Evolutionary conservation across 2,113 vertebrate genomes (phyloP).

Genomic region (Aldabrachelys gigantea): DNA sequence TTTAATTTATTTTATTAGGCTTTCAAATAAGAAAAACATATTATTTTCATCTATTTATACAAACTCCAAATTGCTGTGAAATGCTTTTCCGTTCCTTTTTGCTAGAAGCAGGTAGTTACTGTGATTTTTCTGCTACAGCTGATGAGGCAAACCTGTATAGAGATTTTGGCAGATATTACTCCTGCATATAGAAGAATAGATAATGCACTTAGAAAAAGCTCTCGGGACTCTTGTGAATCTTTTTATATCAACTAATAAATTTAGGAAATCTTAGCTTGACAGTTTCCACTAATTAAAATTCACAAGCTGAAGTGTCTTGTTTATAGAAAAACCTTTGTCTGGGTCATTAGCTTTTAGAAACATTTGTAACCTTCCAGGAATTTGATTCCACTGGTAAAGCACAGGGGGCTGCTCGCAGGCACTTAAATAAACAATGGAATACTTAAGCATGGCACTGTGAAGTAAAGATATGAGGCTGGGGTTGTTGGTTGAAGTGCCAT

Average conservation of each 20-base stretch:
- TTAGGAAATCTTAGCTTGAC: constrained; percentile 49
- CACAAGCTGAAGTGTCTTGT: constrained; percentile 57
- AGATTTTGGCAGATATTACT: not conserved
- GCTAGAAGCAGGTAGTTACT: not conserved
- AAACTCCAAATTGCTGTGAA: not conserved
- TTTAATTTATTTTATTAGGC: not conserved
- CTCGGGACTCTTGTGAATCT: not conserved
- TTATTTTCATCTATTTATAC: not conserved
- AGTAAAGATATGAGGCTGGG: constrained; percentile 14
- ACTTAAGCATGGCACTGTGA: constrained; percentile 12
- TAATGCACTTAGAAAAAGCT: constrained; percentile 40
- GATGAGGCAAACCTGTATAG: not conserved
- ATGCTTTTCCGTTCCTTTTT: not conserved
- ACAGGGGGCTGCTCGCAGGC: constrained; percentile 8
- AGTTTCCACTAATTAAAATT: constrained; percentile 64
- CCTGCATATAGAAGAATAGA: constrained; percentile 2
- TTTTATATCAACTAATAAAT: constrained; percentile 3
- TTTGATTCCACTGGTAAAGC: constrained; percentile 44
- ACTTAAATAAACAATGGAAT: constrained; percentile 25
- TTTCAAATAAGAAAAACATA: not conserved
- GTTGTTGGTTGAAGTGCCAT: constrained; percentile 36
- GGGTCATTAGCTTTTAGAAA: constrained; percentile 61
- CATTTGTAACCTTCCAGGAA: constrained; percentile 52
- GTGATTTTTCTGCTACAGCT: not conserved
- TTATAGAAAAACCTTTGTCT: constrained; percentile 50